A percentile compares a stretch with the other conserved stretches of the same genome.
Evolutionary conservation across 1,140 invertebrate genomes (phyloP).

Genomic region (Paraescarpia echinospica): DNA sequence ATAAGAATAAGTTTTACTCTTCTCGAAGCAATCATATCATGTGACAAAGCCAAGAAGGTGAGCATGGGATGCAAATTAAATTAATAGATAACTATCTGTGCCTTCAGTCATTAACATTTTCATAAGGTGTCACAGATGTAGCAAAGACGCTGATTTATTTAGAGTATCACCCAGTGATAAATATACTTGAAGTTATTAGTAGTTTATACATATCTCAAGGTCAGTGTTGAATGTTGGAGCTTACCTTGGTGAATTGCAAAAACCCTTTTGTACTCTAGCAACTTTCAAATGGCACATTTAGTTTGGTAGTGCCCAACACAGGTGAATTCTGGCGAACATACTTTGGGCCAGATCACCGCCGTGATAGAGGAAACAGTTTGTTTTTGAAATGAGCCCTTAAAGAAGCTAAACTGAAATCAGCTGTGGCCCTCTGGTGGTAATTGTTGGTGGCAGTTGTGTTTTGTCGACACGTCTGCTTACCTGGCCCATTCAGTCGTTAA

Average conservation of each 20-base stretch:
- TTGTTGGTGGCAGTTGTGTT: not conserved
- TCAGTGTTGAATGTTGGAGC: too few relatives aligned
- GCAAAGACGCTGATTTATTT: too few relatives aligned
- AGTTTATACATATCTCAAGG: too few relatives aligned
- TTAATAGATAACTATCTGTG: too few relatives aligned
- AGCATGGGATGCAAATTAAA: too few relatives aligned
- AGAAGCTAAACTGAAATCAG: not conserved
- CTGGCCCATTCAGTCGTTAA: not conserved
- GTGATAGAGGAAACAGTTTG: not conserved
- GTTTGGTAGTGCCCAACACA: not conserved
- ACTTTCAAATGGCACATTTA: not conserved
- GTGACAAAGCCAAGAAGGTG: too few relatives aligned
- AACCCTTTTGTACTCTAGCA: not conserved
- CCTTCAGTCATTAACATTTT: too few relatives aligned
- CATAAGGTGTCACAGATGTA: too few relatives aligned
- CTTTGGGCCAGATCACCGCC: not conserved
- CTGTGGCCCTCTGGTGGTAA: not conserved
- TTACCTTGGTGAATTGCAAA: not conserved
- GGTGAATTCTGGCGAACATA: not conserved
- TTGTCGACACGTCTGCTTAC: not conserved
- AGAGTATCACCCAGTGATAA: too few relatives aligned
- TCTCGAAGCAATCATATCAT: too few relatives aligned
- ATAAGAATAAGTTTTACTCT: too few relatives aligned
- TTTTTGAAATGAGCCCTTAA: constrained; percentile 6
- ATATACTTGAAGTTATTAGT: too few relatives aligned